These are phyloP conservation scores for Oceanites oceanicus DNA, from an alignment of 2,113 vertebrate species.

Conservation along the genomic window DNA sequence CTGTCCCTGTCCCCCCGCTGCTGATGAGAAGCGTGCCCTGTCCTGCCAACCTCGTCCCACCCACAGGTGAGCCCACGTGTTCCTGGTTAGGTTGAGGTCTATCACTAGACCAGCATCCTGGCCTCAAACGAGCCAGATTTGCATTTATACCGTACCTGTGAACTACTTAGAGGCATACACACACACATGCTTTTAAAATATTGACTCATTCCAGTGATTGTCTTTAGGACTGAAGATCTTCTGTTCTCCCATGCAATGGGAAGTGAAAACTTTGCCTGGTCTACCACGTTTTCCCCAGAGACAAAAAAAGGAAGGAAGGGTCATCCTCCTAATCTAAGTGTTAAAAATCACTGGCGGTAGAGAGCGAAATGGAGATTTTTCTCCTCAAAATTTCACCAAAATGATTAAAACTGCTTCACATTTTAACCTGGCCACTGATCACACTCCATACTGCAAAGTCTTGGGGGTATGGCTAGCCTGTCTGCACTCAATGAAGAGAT, in stretches of 20 bases:
- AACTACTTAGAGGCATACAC: background rate
- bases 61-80: rapidly evolving
- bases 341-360: background rate
- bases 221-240: background rate
- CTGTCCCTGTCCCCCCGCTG: background rate
- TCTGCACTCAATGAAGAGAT: background rate
- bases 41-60: background rate
- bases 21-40: rapidly evolving
- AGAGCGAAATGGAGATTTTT: background rate
- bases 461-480: background rate
- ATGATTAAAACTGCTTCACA: background rate
- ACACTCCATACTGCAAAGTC: background rate
- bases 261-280: background rate
- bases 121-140: background rate
- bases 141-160: background rate
- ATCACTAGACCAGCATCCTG: rapidly evolving
- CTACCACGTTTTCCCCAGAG: background rate
- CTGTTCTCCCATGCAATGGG: background rate
- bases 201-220: background rate
- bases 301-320: background rate
- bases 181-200: background rate
- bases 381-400: background rate
- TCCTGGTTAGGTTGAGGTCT: background rate
- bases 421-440: background rate
- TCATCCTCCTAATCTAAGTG: background rate